Evolutionary conservation across 2,113 vertebrate genomes (phyloP).

Genomic region (Tyrannus savana): DNA sequence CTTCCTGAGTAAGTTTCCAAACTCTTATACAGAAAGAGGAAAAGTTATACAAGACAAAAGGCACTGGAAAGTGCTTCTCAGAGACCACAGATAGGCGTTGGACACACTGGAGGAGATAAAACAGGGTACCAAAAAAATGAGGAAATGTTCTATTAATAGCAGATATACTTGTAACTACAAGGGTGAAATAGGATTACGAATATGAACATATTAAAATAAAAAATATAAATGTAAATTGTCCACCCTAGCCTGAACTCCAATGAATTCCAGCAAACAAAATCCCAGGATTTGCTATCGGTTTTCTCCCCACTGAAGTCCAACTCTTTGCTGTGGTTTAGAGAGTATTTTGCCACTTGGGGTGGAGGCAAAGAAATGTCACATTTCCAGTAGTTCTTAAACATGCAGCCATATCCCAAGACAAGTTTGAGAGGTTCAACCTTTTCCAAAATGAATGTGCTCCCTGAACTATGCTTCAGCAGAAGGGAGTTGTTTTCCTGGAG

Average conservation of each 20-base stretch:
- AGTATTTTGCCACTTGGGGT: neutral
- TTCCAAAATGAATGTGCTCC: neutral
- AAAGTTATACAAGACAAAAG: neutral
- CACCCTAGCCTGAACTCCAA: neutral
- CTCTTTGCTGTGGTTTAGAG: neutral
- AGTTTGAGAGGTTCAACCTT: neutral
- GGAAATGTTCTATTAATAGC: neutral
- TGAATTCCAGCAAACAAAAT: neutral
- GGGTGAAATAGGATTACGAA: neutral
- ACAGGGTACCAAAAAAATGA: neutral
- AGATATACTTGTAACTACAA: neutral
- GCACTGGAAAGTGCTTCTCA: neutral
- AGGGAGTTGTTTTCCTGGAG: neutral
- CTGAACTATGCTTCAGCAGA: neutral
- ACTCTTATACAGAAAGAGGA: neutral
- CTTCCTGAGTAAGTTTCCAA: neutral
- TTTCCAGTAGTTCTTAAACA: neutral
- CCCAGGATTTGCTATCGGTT: neutral
- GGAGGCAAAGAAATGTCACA: neutral
- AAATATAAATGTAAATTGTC: neutral
- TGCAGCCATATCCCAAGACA: accelerated
- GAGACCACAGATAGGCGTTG: neutral
- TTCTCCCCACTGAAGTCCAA: neutral
- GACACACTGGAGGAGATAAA: neutral
- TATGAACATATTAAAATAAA: neutral